Percentiles rank a stretch among this genome's conserved stretches.
phyloP scores from a whole-genome alignment of 2,888 invertebrate species.

The Embidobia sp. region DNA sequence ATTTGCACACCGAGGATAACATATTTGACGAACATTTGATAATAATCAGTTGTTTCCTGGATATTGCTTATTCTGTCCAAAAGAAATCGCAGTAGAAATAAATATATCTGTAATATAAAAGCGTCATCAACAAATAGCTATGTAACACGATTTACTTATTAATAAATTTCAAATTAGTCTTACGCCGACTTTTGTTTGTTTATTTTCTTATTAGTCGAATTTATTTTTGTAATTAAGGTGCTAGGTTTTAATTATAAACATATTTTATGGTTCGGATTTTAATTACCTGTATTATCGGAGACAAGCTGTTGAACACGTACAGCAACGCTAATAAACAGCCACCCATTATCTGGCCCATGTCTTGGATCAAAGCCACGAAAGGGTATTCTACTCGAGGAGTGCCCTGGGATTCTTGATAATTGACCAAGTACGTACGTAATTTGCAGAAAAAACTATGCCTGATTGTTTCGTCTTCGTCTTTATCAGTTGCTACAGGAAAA shows the following conservation, averaged over 20 bases:
- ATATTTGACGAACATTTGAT: slow-evolving; percentile 71
- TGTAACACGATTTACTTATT: slow-evolving; percentile 31
- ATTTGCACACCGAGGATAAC: slow-evolving; percentile 73
- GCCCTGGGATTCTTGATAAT: slow-evolving; percentile 75
- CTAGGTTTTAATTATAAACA: no score
- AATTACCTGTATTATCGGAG: slow-evolving; percentile 72
- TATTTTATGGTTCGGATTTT: neutral
- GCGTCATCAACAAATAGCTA: slow-evolving; percentile 26
- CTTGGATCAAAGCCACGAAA: slow-evolving; percentile 72
- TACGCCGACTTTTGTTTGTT: neutral
- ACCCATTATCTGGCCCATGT: slow-evolving; percentile 75
- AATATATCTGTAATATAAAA: slow-evolving; percentile 58
- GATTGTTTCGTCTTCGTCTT: neutral
- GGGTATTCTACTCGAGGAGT: slow-evolving; percentile 74
- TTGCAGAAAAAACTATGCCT: slow-evolving; percentile 62
- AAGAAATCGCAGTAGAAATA: slow-evolving; percentile 74
- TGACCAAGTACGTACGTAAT: slow-evolving; percentile 72
- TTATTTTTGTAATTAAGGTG: no score
- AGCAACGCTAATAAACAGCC: slow-evolving; percentile 74
- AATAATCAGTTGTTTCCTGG: slow-evolving; percentile 69
- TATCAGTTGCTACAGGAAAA: neutral
- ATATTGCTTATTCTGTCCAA: slow-evolving; percentile 75
- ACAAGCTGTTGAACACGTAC: slow-evolving; percentile 73
- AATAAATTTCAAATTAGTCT: slow-evolving; percentile 51
- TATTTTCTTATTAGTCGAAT: neutral